Percentiles rank a stretch among this genome's conserved stretches.
These are phyloP conservation scores for Podiceps cristatus DNA, from an alignment of 2,113 vertebrate genomes.

Conservation along the genomic window DNA sequence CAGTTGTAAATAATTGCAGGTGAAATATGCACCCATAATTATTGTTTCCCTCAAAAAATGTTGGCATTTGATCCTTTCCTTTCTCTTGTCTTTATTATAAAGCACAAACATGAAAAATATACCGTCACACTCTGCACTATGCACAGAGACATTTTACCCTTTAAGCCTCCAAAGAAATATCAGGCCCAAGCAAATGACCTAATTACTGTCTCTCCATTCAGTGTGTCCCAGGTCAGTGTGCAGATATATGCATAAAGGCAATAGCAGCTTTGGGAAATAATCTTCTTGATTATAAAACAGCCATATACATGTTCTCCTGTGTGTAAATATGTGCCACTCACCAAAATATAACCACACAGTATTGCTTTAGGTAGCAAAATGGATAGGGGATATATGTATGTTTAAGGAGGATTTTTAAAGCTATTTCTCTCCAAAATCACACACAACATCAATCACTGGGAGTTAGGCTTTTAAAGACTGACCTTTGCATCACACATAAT, in stretches of 20 bases:
- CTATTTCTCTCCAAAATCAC: neutral
- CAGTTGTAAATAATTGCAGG: slow-evolving; percentile 13
- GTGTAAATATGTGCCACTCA: neutral
- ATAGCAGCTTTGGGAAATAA: slow-evolving; percentile 15
- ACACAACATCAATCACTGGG: neutral
- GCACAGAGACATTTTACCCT: neutral
- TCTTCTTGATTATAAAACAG: neutral
- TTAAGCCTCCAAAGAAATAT: slow-evolving; percentile 38
- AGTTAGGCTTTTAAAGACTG: neutral
- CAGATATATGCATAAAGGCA: slow-evolving; percentile 7
- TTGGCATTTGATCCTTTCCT: slow-evolving; percentile 24
- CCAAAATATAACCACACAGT: neutral
- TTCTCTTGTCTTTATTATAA: neutral
- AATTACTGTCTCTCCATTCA: neutral
- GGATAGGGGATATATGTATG: neutral
- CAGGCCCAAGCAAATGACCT: slow-evolving; percentile 42
- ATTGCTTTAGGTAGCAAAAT: neutral
- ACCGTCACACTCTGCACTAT: neutral
- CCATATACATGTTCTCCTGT: neutral
- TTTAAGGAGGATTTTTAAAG: neutral
- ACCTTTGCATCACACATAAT: neutral
- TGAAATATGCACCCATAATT: slow-evolving; percentile 27
- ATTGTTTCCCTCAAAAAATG: neutral
- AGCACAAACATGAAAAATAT: neutral
- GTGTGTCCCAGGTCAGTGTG: neutral